Evolutionary conservation across 2,888 invertebrate genomes (phyloP).

Genomic region (Dioctria rufipes): DNA sequence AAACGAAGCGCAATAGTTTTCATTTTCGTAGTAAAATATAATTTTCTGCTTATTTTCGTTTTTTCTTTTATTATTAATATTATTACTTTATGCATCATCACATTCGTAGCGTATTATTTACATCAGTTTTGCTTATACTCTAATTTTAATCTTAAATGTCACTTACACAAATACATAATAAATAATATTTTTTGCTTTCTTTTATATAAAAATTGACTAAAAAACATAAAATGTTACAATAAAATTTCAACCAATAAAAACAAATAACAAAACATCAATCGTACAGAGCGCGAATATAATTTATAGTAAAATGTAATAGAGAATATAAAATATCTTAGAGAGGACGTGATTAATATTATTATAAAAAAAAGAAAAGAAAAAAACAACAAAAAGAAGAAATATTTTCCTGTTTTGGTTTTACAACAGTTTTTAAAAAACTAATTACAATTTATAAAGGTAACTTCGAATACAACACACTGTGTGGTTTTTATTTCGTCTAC

Average conservation of each 20-base stretch:
- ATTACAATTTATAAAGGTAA: constrained; percentile 33
- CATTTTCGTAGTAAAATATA: constrained; percentile 37
- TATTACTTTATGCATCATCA: constrained; percentile 50
- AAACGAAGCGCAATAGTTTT: background rate
- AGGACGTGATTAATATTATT: constrained; percentile 17
- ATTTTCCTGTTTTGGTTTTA: constrained; percentile 4
- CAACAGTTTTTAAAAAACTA: constrained; percentile 15
- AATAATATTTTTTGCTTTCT: constrained; percentile 19
- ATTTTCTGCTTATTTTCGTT: constrained; percentile 9
- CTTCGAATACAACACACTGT: constrained; percentile 33
- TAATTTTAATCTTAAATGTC: constrained; percentile 1
- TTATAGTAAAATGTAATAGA: constrained; percentile 48
- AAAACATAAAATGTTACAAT: constrained; percentile 45
- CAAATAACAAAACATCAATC: constrained; percentile 45
- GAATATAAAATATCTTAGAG: constrained; percentile 26
- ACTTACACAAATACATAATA: constrained; percentile 47
- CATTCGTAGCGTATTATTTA: constrained; percentile 48
- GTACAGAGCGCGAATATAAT: constrained; percentile 22
- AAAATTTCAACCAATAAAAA: constrained; percentile 50
- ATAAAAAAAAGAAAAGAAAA: too few relatives aligned
- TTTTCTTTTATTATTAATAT: constrained; percentile 27
- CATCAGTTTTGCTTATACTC: constrained; percentile 26
- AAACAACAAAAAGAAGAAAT: too few relatives aligned
- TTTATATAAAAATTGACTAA: constrained; percentile 43
- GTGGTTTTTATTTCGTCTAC: background rate